Conservation (phyloP, 2,113 vertebrate species). For the Pelusios castaneus region DNA sequence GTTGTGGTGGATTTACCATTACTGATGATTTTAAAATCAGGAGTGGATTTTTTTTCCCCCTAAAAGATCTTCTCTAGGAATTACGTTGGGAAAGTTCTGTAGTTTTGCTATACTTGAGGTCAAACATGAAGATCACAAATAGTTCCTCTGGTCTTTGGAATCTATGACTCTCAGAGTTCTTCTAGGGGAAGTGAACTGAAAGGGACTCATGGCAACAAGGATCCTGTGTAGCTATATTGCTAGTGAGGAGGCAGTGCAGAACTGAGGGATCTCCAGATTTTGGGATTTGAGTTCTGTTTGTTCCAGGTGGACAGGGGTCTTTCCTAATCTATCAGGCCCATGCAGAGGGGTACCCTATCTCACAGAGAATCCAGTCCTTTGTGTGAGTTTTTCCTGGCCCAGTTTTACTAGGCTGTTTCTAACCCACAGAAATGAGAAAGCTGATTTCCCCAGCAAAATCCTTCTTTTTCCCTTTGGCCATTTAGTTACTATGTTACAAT, state of each 20-base stretch:
- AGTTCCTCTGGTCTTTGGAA: background rate
- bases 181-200: background rate
- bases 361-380: background rate
- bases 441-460: background rate
- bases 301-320: background rate
- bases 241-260: background rate
- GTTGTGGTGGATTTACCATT: too few species aligned
- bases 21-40: background rate
- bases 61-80: background rate
- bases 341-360: background rate
- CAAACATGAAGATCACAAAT: background rate
- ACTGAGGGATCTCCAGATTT: background rate
- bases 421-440: background rate
- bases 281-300: background rate
- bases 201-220: background rate
- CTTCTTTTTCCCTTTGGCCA: fast-evolving
- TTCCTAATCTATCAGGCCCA: background rate
- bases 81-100: background rate
- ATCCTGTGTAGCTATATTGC: background rate
- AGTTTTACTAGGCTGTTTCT: background rate
- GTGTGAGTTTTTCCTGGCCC: background rate
- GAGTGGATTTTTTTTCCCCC: background rate
- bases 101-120: background rate
- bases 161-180: background rate
- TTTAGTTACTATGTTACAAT: background rate